Conservation (phyloP, 2,113 vertebrate species). For the Labeo catla region DNA sequence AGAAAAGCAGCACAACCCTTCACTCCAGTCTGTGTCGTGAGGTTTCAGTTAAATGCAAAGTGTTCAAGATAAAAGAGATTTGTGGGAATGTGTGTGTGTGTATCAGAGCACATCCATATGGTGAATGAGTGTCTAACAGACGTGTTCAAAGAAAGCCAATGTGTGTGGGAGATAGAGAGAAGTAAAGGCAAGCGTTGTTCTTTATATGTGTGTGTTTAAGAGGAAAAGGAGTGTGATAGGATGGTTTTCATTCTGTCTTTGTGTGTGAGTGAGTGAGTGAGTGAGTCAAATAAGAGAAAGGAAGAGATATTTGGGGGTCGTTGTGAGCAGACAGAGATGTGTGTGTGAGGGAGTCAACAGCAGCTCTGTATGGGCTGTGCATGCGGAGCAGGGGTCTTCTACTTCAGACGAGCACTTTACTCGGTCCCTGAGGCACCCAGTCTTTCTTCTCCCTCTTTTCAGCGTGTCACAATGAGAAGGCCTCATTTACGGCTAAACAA, state of each 20-base stretch:
- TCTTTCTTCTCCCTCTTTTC: slow-evolving; percentile 56
- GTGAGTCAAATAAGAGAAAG: not conserved
- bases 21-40: not conserved
- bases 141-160: slow-evolving; percentile 3
- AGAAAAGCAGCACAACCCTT: not conserved
- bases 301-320: slow-evolving; percentile 3
- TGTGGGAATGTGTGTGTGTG: not conserved
- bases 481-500: slow-evolving; percentile 56
- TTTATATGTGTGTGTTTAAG: not conserved
- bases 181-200: not conserved
- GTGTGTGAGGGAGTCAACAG: slow-evolving; percentile 23
- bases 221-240: not conserved
- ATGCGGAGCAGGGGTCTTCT: slow-evolving; percentile 31
- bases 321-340: not conserved
- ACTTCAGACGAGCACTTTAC: slow-evolving; percentile 46
- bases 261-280: not conserved
- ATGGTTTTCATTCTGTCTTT: not conserved
- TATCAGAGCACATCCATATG: slow-evolving; percentile 25
- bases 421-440: slow-evolving; percentile 50
- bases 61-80: not conserved
- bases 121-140: slow-evolving; percentile 7
- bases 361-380: slow-evolving; percentile 13
- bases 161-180: slow-evolving; percentile 10
- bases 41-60: not conserved
- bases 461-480: slow-evolving; percentile 53